These are phyloP conservation scores for Anisognathus igniventris DNA, from an alignment of 2,797 vertebrate genomes.

Conservation along the genomic window DNA sequence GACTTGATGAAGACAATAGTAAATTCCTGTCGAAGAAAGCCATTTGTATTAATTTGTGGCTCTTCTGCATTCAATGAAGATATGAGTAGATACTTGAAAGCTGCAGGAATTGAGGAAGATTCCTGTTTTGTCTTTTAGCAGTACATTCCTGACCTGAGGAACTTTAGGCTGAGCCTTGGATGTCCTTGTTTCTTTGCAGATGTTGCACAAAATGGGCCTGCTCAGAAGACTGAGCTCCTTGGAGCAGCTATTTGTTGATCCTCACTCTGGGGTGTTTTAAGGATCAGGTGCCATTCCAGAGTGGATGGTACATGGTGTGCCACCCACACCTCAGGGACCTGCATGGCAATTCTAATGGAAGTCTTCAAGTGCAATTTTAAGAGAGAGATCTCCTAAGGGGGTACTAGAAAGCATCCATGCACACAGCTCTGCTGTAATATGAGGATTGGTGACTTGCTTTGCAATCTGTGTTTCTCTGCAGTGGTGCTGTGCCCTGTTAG, in stretches of 20 bases:
- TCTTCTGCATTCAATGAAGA: conserved; percentile 71
- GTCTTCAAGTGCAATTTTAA: neutral
- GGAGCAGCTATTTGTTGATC: neutral
- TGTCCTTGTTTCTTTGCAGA: neutral
- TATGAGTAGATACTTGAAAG: conserved; percentile 59
- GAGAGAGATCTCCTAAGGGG: neutral
- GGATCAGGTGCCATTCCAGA: neutral
- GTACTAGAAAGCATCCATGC: neutral
- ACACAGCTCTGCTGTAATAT: neutral
- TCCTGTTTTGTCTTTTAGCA: conserved; percentile 75
- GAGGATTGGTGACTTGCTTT: neutral
- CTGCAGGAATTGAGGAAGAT: conserved; percentile 61
- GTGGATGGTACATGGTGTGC: neutral
- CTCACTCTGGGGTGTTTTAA: neutral
- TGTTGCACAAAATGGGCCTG: neutral
- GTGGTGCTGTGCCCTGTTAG: neutral
- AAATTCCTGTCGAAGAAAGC: conserved; percentile 66
- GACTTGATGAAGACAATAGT: conserved; percentile 62
- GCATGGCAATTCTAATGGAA: neutral
- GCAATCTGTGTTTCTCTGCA: neutral
- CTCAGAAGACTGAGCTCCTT: neutral
- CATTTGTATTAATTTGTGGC: conserved; percentile 75
- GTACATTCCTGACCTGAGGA: neutral
- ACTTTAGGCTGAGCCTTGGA: neutral
- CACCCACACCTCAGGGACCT: neutral